Evolutionary conservation across 1,140 invertebrate genomes (phyloP).

Genomic region (Caenorhabditis inopinata): DNA sequence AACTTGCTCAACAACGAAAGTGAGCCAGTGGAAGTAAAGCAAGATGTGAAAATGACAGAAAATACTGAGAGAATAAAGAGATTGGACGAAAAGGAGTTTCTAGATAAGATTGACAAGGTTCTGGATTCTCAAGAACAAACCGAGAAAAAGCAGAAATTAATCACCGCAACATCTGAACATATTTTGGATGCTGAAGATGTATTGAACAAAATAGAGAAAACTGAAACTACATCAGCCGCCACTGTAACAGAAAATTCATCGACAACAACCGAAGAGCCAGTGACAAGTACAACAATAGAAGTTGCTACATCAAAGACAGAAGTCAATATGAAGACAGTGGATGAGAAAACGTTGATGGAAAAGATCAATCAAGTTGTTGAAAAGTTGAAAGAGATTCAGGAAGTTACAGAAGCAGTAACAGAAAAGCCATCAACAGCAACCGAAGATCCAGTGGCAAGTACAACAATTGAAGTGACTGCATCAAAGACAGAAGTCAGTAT

Average conservation of each 20-base stretch:
- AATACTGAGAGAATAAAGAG: not conserved
- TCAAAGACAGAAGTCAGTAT: constrained; percentile 24
- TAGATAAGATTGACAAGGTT: constrained; percentile 3
- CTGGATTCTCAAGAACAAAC: not conserved
- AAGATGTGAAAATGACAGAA: not conserved
- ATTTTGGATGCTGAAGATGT: constrained; percentile 14
- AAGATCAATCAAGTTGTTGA: constrained; percentile 8
- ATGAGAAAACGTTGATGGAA: constrained; percentile 1
- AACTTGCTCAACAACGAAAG: constrained; percentile 29
- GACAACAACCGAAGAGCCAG: not conserved
- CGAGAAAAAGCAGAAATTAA: not conserved
- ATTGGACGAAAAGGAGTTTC: not conserved
- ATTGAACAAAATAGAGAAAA: constrained; percentile 2
- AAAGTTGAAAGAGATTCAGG: not conserved
- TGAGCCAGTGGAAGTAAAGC: constrained; percentile 15
- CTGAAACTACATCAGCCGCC: not conserved
- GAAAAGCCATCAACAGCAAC: not conserved
- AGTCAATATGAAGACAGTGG: not conserved
- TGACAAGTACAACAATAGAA: not conserved
- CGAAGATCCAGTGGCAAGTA: not conserved
- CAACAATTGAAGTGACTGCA: not conserved
- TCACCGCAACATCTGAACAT: not conserved
- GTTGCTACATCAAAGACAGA: not conserved
- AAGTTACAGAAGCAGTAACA: constrained; percentile 26
- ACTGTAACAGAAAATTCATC: constrained; percentile 19